Conservation (phyloP, 1,140 invertebrate species). For the Sesamia nonagrioides region DNA sequence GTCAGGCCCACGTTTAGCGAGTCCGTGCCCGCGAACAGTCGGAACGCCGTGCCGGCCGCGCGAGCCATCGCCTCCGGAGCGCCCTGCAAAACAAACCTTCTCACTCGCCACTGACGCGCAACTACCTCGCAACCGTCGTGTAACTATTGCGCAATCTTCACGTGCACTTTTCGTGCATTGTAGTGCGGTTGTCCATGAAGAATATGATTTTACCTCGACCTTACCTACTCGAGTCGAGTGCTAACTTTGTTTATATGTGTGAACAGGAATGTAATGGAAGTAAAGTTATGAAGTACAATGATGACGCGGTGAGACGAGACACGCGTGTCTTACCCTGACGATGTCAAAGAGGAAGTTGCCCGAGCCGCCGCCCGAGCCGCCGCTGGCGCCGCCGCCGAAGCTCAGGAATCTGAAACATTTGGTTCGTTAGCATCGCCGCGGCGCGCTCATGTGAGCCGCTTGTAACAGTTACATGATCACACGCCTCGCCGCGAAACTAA, state of each 20-base stretch:
- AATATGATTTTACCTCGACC: neutral
- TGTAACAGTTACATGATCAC: neutral
- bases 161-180: slow-evolving; percentile 1
- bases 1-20: slow-evolving; percentile 91
- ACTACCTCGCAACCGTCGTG: neutral
- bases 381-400: slow-evolving; percentile 89
- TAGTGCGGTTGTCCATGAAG: neutral
- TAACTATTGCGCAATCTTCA: neutral
- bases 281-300: neutral
- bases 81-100: slow-evolving; percentile 87
- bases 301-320: neutral
- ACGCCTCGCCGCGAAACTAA: neutral
- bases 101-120: slow-evolving; percentile 56
- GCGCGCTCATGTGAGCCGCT: neutral
- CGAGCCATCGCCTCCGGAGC: slow-evolving; percentile 92
- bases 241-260: neutral
- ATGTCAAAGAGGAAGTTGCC: slow-evolving; percentile 96
- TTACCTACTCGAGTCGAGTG: neutral
- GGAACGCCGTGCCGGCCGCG: slow-evolving; percentile 92
- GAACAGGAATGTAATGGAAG: neutral
- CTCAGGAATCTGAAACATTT: slow-evolving; percentile 89
- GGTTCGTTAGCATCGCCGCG: neutral
- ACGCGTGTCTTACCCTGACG: slow-evolving; percentile 90
- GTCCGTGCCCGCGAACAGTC: slow-evolving; percentile 92
- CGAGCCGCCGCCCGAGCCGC: slow-evolving; percentile 90